Evolutionary conservation across 2,888 invertebrate species (phyloP), one percentile per base, ranked within the genome.

Genomic region (Drosophila siamana): DNA sequence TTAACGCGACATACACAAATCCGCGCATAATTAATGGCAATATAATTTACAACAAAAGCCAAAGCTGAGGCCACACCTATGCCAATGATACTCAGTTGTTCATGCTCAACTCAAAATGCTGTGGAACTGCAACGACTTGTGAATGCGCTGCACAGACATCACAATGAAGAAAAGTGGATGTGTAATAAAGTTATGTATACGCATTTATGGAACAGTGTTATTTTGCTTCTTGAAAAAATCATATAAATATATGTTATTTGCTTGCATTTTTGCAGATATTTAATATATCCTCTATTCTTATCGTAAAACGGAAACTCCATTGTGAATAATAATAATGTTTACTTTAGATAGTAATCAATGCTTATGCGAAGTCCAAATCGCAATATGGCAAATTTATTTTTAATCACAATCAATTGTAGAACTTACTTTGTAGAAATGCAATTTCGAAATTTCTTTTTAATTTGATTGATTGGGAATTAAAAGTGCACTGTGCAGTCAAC

Each of bases 11-110:
- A 85, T 57, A 73, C 82, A 85, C 57, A 77, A 83, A 88, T 83
- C 74, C 73, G 38, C 75, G 56, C 74, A 67, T 89, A 87, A 90
- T 89, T 90, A 90, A 90, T 90, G 89, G 89, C 76, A 66, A 85
- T 82, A 87, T 88, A 90, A 90, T 90, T 86, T 79, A 88, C 74
- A 67, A 43, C 55, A 55, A 54, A 54, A 55, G 28, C 41, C 57
- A 69, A 43, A 26, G 33, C 11, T 30, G 46, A n/a, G 22, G 55
- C 54, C 56, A 72, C 50, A 30, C 55, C 69, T 33, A 24, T 41
- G 28, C 28, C 46, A 41, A 30, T 36, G 47, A 28, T 33, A 28
- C 51, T 19, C 44, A 43, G 22, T 30, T 19, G 54, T 36, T 30
- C 22, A 38, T 38, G 40, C 13, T 22, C 44, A 8, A 13, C 38